Percentiles rank a stretch among this genome's conserved stretches.
Conservation (phyloP, 1,140 invertebrate species). For the Bombus terrestris region DNA sequence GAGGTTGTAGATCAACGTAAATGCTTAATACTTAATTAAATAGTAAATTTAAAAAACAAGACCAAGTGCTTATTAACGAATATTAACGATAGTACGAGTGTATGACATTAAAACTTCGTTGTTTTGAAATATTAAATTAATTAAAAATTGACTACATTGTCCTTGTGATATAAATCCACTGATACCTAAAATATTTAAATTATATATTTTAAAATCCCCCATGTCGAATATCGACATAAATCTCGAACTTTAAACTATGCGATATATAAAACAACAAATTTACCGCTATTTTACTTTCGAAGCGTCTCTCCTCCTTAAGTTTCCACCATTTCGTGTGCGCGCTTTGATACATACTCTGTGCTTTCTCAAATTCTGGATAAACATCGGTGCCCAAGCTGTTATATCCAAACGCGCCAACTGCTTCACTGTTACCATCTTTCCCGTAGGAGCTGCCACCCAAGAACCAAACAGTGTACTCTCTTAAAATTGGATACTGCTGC, state of each 20-base stretch:
- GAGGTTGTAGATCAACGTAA: no score
- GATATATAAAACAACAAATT: background rate
- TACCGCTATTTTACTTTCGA: constrained; percentile 49
- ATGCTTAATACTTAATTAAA: no score
- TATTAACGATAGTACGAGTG: no score
- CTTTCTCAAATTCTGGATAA: constrained; percentile 63
- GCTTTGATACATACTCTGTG: constrained; percentile 15
- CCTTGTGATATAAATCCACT: no score
- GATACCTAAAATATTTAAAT: no score
- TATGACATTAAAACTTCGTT: no score
- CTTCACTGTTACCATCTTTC: constrained; percentile 65
- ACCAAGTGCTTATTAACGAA: no score
- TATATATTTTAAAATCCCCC: no score
- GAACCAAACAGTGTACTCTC: constrained; percentile 73
- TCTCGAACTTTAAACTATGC: background rate
- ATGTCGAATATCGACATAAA: background rate
- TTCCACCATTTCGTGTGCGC: constrained; percentile 45
- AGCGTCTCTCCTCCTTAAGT: constrained; percentile 46
- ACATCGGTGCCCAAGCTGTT: constrained; percentile 64
- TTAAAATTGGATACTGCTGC: constrained; percentile 68
- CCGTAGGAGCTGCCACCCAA: constrained; percentile 65
- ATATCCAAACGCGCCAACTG: constrained; percentile 70
- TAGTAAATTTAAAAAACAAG: no score
- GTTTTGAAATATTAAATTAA: no score
- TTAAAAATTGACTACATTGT: no score